Base-by-base conservation (phyloP, 1,140 invertebrate genomes). In the Hyphantria cunea region DNA sequence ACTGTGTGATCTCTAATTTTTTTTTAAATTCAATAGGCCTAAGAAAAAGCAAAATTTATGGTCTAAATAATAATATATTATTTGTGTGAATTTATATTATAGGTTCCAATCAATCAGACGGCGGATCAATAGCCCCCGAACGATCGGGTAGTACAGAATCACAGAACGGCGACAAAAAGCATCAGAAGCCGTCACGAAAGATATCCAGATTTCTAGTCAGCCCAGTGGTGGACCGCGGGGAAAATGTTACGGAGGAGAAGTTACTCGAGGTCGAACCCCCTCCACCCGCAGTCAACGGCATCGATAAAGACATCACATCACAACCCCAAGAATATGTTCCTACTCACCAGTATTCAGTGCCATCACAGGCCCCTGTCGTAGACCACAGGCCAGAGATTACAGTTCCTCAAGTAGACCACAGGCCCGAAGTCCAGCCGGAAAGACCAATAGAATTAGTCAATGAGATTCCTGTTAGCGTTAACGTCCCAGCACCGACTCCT, bases 151-250 rank as follows among this genome's bases (percentile, higher is more conserved):
- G 84, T 61, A 74, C 78, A 3, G 85, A 89, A 60, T 83, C 81
- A 6, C 50, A 65, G 12, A 82, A 79, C 61, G 81, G 76, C 47
- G 77, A 86, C 48, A 80, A 79, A 45, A 84, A 84, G 65, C 69
- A 77, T 31, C 64, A 80, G 66, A 86, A 87, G 58, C 93, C 94
- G 53, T 91, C 93, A 64, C 87, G 95, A 52, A 95, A 96, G 84
- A 95, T 96, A 72, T 96, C 95, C 32, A 90, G 95, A 45, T 96
- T 96, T 86, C 91, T 96, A 80, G 95, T 96, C 51, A 96, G 95
- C 86, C 95, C 95, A 42, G 95, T 96, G 4, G 84, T 94, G 68
- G 86, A 92, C 72, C 86, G 92, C 77, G 86, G 80, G 51, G 84
- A 84, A 56, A 82, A 82, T 45, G 74, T 73, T 4, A 68, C 69